A percentile compares a stretch with the other conserved stretches of the same genome.
Evolutionary conservation across 2,888 invertebrate species (phyloP).

Genomic region (Hartigia nigra): DNA sequence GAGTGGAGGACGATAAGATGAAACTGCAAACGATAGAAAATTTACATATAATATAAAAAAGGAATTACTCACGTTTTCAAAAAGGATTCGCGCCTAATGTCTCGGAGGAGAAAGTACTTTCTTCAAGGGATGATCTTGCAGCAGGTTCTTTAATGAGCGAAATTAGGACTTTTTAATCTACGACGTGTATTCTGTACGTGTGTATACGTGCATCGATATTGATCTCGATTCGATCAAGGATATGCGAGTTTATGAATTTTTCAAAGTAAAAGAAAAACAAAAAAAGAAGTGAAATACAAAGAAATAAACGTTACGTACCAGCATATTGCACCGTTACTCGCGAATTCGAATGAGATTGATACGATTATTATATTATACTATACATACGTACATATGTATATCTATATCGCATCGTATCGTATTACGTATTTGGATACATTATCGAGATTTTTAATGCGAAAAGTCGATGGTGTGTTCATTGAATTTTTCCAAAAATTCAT

Average conservation of each 20-base stretch:
- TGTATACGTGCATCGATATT: background rate
- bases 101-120: background rate
- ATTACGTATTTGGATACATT: background rate
- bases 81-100: background rate
- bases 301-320: background rate
- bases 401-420: background rate
- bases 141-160: background rate
- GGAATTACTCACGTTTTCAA: background rate
- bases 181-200: background rate
- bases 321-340: background rate
- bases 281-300: background rate
- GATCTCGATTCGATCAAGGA: background rate
- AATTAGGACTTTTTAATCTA: background rate
- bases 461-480: background rate
- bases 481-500: background rate
- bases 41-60: background rate
- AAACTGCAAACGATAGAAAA: background rate
- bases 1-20: background rate
- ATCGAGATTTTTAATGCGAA: slow-evolving; percentile 10
- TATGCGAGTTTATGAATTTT: background rate
- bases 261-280: background rate
- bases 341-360: background rate
- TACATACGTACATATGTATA: slow-evolving; percentile 13
- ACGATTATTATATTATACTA: background rate
- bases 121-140: background rate